Conservation (phyloP, 2,113 vertebrate genomes). For the Thinocorus orbignyianus region DNA sequence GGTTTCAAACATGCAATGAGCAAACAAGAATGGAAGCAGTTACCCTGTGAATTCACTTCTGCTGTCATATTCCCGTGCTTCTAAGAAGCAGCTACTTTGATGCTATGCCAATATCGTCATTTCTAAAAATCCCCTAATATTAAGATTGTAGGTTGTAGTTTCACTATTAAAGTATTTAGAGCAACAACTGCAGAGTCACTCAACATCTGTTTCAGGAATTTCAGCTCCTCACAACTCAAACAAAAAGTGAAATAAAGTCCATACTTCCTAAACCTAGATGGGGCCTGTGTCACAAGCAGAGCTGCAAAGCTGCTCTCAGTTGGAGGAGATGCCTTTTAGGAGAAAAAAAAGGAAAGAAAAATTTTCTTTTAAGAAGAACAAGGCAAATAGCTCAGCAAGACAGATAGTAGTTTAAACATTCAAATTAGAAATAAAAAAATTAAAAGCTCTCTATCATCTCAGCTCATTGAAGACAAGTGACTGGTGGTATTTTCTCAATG, state of each 20-base stretch:
- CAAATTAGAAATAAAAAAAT: neutral
- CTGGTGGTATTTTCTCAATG: neutral
- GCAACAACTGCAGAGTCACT: neutral
- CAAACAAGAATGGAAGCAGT: neutral
- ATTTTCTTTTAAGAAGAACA: neutral
- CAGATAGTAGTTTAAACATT: neutral
- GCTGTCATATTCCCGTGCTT: neutral
- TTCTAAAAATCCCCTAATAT: neutral
- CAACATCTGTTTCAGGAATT: neutral
- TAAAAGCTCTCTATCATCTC: neutral
- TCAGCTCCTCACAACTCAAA: neutral
- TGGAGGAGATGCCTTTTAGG: neutral
- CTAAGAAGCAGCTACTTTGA: neutral
- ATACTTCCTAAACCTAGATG: neutral
- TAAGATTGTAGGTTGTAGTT: neutral
- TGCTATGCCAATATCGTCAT: neutral
- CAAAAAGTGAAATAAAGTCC: neutral
- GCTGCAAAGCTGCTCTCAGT: neutral
- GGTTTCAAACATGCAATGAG: neutral
- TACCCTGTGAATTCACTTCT: neutral
- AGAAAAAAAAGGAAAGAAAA: neutral
- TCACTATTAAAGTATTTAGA: neutral
- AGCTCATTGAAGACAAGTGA: neutral
- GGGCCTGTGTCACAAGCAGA: neutral
- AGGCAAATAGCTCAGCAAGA: neutral